A percentile compares a stretch with the other conserved stretches of the same genome.
Evolutionary conservation across 2,113 vertebrate genomes (phyloP).

Genomic region (Ophiodon elongatus): DNA sequence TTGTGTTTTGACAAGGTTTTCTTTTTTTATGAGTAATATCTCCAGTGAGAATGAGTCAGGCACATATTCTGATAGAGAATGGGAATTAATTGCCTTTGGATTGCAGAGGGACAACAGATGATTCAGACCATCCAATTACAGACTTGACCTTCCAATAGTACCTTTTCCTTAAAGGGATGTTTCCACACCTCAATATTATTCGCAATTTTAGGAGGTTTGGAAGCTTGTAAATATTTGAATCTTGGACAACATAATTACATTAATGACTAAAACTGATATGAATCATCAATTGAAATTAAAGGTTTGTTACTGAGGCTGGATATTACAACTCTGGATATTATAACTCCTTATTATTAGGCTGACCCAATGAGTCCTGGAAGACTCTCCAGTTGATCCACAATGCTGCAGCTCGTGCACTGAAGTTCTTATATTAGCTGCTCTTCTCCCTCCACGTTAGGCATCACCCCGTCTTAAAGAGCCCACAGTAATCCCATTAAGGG

Average conservation of each 20-base stretch:
- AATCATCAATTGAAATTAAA: background rate
- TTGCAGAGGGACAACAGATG: background rate
- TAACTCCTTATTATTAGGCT: no score
- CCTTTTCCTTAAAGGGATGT: background rate
- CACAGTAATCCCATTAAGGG: no score
- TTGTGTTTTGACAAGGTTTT: background rate
- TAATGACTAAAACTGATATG: background rate
- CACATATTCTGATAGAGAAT: background rate
- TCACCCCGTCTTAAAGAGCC: no score
- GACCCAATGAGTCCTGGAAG: no score
- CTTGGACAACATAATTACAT: background rate
- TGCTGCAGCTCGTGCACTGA: no score
- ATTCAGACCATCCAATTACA: conserved; percentile 12
- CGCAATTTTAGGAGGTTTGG: background rate
- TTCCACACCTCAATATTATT: background rate
- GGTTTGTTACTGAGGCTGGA: no score
- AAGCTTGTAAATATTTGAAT: background rate
- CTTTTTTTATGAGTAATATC: background rate
- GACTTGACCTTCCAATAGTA: background rate
- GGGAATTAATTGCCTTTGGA: background rate
- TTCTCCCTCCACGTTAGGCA: no score
- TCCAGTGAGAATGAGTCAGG: conserved; percentile 1
- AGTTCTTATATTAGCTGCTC: no score
- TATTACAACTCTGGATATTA: no score
- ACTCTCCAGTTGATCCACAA: no score